Conservation (phyloP, 2,797 vertebrate species). For the Hozukius guyotensis region DNA sequence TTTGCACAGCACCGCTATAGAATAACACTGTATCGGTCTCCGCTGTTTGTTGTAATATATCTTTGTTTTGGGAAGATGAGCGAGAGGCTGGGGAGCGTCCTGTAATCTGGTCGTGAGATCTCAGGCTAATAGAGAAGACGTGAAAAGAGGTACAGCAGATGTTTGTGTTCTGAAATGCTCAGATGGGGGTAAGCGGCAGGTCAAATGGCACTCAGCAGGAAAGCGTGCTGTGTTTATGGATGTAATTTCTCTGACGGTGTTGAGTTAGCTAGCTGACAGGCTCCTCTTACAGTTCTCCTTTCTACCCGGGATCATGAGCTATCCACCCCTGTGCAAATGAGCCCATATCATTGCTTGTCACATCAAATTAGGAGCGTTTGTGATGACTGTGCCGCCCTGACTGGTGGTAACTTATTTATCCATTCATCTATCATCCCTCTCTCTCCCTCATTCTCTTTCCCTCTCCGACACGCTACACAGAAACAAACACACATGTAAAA, state of each 20-base stretch:
- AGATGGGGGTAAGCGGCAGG: slow-evolving; percentile 40
- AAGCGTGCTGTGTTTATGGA: slow-evolving; percentile 53
- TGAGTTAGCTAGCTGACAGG: slow-evolving; percentile 36
- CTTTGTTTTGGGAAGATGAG: slow-evolving; percentile 69
- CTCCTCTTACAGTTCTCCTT: slow-evolving; percentile 39
- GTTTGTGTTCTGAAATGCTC: slow-evolving; percentile 41
- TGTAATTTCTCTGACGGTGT: slow-evolving; percentile 50
- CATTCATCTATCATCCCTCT: not conserved
- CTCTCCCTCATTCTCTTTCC: not conserved
- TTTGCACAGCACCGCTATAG: slow-evolving; percentile 44
- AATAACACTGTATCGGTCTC: slow-evolving; percentile 51
- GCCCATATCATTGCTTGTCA: slow-evolving; percentile 35
- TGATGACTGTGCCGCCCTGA: slow-evolving; percentile 1
- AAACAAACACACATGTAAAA: slow-evolving; percentile 32
- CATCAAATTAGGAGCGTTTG: slow-evolving; percentile 45
- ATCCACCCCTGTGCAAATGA: slow-evolving; percentile 31
- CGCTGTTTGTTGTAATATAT: slow-evolving; percentile 53
- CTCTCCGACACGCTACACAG: not conserved
- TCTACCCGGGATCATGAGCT: slow-evolving; percentile 20
- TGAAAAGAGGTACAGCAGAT: slow-evolving; percentile 61
- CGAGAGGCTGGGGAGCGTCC: slow-evolving; percentile 11
- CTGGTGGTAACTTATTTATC: slow-evolving; percentile 33
- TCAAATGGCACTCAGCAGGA: slow-evolving; percentile 59
- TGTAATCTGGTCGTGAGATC: slow-evolving; percentile 54
- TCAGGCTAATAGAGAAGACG: slow-evolving; percentile 54